Conservation (phyloP, 2,888 invertebrate genomes). For the Diogma glabrata region DNA sequence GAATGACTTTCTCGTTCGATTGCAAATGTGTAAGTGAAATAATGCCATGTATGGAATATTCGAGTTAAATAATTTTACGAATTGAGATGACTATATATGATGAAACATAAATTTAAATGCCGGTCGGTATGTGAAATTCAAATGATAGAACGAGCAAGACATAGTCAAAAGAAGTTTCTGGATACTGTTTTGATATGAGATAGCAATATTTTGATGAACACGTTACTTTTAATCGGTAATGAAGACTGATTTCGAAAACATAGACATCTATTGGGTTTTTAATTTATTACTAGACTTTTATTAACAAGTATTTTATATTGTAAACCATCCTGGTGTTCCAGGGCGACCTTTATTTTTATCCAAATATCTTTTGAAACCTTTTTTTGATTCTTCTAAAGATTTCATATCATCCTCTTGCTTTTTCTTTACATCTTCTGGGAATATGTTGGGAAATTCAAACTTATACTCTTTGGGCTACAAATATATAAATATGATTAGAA, state of each 20-base stretch:
- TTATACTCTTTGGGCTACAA: constrained; percentile 56
- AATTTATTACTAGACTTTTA: neutral
- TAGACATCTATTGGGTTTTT: constrained; percentile 1
- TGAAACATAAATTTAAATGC: neutral
- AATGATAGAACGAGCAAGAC: no score
- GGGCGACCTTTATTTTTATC: constrained; percentile 54
- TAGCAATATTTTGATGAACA: no score
- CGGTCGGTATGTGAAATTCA: neutral
- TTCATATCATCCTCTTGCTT: constrained; percentile 46
- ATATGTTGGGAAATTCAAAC: constrained; percentile 70
- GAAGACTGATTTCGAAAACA: neutral
- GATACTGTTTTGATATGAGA: no score
- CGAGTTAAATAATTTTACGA: neutral
- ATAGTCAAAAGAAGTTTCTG: no score
- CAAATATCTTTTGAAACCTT: constrained; percentile 45
- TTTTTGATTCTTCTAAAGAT: constrained; percentile 48
- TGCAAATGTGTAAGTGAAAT: neutral
- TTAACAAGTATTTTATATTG: constrained; percentile 39
- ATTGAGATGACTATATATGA: constrained; percentile 3
- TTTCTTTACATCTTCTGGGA: constrained; percentile 37
- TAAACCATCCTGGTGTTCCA: constrained; percentile 70
- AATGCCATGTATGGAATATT: constrained; percentile 7
- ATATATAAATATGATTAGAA: constrained; percentile 18
- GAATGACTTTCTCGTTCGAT: constrained; percentile 2
- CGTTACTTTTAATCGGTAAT: neutral